phyloP scores from a whole-genome alignment of 2,797 vertebrate genomes.

The Melanotaenia trifasciata region DNA sequence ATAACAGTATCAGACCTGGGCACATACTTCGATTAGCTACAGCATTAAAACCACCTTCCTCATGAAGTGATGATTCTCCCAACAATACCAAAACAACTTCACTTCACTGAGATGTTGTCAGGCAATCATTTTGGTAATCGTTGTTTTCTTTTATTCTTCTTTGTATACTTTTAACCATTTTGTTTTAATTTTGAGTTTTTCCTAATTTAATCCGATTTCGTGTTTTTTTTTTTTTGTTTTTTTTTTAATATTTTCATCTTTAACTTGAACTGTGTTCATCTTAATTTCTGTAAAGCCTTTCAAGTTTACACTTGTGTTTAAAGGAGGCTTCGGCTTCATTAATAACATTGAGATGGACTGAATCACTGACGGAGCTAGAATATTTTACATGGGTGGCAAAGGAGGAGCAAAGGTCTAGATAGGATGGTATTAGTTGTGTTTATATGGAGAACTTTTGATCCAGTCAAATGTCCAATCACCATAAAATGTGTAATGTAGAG shows the following conservation, averaged over 20 bases:
- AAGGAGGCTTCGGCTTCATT: too few relatives aligned
- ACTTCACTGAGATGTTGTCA: neutral
- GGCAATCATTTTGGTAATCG: neutral
- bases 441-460: too few relatives aligned
- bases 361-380: too few relatives aligned
- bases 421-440: too few relatives aligned
- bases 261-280: neutral
- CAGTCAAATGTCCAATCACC: too few relatives aligned
- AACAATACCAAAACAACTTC: neutral
- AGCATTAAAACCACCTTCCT: neutral
- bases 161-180: too few relatives aligned
- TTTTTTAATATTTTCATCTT: neutral
- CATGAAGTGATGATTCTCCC: neutral
- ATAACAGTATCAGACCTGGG: slow-evolving; percentile 13
- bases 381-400: too few relatives aligned
- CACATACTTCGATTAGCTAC: neutral
- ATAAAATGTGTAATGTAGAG: too few relatives aligned
- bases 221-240: neutral
- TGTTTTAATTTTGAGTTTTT: neutral
- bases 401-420: too few relatives aligned
- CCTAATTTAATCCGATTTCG: neutral
- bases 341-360: too few relatives aligned
- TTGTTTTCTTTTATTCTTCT: too few relatives aligned
- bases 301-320: too few relatives aligned
- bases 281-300: neutral